Evolutionary conservation across 2,888 invertebrate species (phyloP).

Genomic region (Synanthedon tipuliformis): DNA sequence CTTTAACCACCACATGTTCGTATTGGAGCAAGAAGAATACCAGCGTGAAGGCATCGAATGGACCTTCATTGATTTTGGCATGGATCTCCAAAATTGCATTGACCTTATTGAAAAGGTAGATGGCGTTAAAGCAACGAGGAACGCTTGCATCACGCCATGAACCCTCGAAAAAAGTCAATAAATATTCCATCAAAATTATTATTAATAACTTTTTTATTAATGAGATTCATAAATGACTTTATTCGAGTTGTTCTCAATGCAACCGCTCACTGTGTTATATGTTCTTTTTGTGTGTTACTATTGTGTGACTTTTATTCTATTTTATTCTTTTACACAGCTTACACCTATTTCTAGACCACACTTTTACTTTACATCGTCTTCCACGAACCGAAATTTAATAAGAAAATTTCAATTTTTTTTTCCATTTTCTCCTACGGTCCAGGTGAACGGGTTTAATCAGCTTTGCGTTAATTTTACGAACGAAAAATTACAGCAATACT

Average conservation of each 20-base stretch:
- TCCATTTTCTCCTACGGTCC: conserved; percentile 32
- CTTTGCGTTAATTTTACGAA: conserved; percentile 97
- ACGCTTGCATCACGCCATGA: conserved; percentile 64
- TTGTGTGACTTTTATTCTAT: conserved; percentile 27
- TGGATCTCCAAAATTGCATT: conserved; percentile 96
- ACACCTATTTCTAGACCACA: conserved; percentile 10
- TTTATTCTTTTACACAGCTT: conserved; percentile 19
- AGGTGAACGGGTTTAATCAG: conserved; percentile 96
- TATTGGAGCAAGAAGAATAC: conserved; percentile 97
- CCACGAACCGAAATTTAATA: conserved; percentile 14
- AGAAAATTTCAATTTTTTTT: conserved; percentile 1
- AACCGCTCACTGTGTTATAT: conserved; percentile 27
- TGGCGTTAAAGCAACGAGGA: conserved; percentile 64
- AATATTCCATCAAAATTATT: not conserved
- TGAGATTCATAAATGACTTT: conserved; percentile 14
- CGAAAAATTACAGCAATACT: conserved; percentile 95
- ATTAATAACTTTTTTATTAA: conserved; percentile 9
- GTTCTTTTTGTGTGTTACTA: conserved; percentile 38
- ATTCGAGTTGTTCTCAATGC: conserved; percentile 53
- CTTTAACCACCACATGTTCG: conserved; percentile 99
- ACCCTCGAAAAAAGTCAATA: conserved; percentile 35
- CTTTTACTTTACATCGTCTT: conserved; percentile 5
- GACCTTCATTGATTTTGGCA: conserved; percentile 97
- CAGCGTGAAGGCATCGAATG: conserved; percentile 94
- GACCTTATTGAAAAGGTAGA: conserved; percentile 94